Percentiles rank a stretch among this genome's conserved stretches.
These are phyloP conservation scores for Luscinia luscinia DNA, from an alignment of 2,797 vertebrate species.

Conservation along the genomic window DNA sequence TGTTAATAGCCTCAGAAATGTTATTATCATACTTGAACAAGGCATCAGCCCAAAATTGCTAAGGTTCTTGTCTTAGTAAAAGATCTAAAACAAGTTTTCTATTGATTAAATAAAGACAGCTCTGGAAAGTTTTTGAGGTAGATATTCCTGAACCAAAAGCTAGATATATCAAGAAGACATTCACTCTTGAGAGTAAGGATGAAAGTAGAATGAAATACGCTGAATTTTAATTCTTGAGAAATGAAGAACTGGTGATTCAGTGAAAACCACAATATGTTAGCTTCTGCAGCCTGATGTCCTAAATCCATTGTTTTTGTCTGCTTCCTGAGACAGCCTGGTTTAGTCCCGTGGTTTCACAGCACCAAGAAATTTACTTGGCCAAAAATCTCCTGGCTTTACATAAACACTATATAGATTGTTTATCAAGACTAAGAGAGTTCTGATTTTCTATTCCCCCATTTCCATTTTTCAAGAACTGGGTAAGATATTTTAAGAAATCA, in stretches of 20 bases:
- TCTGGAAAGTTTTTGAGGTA: not conserved
- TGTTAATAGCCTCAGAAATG: not conserved
- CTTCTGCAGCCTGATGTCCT: not conserved
- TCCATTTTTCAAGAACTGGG: not conserved
- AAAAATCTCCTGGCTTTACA: not conserved
- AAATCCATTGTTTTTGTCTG: not conserved
- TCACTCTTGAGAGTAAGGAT: not conserved
- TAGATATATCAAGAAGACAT: not conserved
- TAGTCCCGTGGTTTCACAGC: accelerated
- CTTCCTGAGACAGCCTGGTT: not conserved
- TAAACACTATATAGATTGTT: accelerated
- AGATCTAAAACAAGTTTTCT: not conserved
- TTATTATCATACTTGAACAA: not conserved
- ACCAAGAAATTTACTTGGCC: not conserved
- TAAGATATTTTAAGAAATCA: not conserved
- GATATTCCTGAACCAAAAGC: not conserved
- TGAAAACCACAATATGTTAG: not conserved
- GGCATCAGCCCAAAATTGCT: not conserved
- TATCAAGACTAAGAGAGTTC: not conserved
- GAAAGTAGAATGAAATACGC: not conserved
- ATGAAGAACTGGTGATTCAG: not conserved
- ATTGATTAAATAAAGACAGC: not conserved
- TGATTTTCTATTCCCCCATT: not conserved
- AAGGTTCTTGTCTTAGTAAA: not conserved
- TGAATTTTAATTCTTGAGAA: not conserved